These are phyloP conservation scores for Orchesella flavescens DNA, from an alignment of 2,888 invertebrate genomes.

Conservation along the genomic window DNA sequence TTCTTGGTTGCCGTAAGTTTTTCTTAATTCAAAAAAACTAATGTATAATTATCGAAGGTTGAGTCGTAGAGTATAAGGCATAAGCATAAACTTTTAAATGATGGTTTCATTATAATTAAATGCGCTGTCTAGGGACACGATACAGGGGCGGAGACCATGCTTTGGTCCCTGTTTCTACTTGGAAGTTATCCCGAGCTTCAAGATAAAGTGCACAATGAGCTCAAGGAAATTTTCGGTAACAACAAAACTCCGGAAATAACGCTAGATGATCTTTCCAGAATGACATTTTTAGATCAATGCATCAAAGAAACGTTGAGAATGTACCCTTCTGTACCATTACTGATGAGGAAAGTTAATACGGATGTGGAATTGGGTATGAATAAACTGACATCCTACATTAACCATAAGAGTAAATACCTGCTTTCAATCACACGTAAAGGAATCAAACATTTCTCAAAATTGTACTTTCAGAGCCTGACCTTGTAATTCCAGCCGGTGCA, in stretches of 20 bases:
- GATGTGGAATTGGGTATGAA: background rate
- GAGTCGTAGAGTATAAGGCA: no score
- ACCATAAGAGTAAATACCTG: no score
- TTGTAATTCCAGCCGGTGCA: background rate
- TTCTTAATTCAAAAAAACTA: background rate
- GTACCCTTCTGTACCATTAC: background rate
- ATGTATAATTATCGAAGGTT: no score
- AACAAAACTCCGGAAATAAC: background rate
- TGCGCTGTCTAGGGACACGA: constrained; percentile 2
- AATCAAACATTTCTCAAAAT: no score
- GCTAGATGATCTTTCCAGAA: background rate
- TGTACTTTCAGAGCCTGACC: constrained; percentile 1
- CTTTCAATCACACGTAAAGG: no score
- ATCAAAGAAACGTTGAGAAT: constrained; percentile 10
- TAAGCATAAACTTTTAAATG: no score
- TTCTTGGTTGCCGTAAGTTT: constrained; percentile 12
- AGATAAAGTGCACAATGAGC: constrained; percentile 13
- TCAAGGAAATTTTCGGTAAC: background rate
- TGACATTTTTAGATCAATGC: constrained; percentile 6
- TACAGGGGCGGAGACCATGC: constrained; percentile 9
- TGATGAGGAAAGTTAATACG: background rate
- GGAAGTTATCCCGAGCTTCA: constrained; percentile 4
- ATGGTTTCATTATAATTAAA: no score
- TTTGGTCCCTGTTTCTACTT: background rate
- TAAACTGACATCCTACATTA: no score